A percentile compares a stretch with the other conserved stretches of the same genome.
Evolutionary conservation across 1,140 invertebrate genomes (phyloP).

Genomic region (Panagrolaimus sp.): DNA sequence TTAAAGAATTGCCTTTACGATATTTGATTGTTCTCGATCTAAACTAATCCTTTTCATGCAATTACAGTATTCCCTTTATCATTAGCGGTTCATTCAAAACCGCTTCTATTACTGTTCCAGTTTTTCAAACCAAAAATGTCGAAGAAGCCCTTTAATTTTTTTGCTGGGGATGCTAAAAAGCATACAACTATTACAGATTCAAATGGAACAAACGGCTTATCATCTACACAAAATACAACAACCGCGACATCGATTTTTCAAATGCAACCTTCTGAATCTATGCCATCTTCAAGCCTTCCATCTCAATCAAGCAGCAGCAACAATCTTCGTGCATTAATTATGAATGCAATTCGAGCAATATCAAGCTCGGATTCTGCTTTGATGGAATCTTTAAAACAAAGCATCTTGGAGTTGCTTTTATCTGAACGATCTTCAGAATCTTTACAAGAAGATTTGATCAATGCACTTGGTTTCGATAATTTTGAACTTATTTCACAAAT

Average conservation of each 20-base stretch:
- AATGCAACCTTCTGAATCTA: background rate
- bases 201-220: background rate
- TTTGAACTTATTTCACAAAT: conserved; percentile 13
- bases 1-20: background rate
- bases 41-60: too few species aligned
- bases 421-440: conserved; percentile 16
- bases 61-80: too few species aligned
- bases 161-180: conserved; percentile 6
- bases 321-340: background rate
- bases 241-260: background rate
- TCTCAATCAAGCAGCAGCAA: background rate
- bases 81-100: too few species aligned
- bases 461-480: conserved; percentile 7
- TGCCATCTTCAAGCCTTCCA: too few species aligned
- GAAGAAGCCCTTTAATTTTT: conserved; percentile 8
- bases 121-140: background rate
- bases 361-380: background rate
- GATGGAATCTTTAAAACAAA: conserved; percentile 1
- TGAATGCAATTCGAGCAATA: background rate
- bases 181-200: background rate
- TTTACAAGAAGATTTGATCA: conserved; percentile 28
- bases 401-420: conserved; percentile 21
- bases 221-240: background rate
- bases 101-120: background rate
- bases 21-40: background rate